phyloP scores from a whole-genome alignment of 2,888 invertebrate species.

The Spialia ferax region DNA sequence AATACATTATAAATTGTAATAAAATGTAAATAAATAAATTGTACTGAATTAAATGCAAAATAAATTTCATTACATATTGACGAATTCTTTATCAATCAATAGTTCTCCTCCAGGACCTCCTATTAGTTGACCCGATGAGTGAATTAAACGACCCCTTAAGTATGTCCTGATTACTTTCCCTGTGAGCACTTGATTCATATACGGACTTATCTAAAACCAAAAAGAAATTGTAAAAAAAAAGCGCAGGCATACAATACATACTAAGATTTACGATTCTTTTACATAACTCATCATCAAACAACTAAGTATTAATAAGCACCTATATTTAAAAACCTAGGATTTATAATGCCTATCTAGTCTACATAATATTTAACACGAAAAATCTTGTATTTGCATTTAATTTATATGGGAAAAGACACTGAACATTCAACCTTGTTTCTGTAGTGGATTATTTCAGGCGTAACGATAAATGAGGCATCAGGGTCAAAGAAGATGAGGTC shows the following conservation, averaged over 20 bases:
- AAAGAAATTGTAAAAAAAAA: not conserved
- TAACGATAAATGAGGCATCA: conserved; percentile 86
- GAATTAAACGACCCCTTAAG: conserved; percentile 88
- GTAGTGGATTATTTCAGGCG: conserved; percentile 85
- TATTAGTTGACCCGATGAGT: conserved; percentile 69
- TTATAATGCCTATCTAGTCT: no score
- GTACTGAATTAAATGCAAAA: no score
- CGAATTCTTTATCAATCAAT: conserved; percentile 57
- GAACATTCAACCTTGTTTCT: conserved; percentile 87
- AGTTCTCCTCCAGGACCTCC: conserved; percentile 77
- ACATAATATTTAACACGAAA: not conserved
- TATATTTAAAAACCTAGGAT: no score
- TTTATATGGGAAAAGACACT: not conserved
- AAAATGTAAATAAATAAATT: no score
- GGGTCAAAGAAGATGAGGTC: conserved; percentile 92
- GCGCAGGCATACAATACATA: not conserved
- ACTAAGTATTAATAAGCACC: no score
- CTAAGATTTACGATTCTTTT: no score
- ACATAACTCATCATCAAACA: no score
- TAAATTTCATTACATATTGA: conserved; percentile 11
- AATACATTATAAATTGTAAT: no score
- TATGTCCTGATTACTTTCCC: conserved; percentile 89
- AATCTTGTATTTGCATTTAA: not conserved
- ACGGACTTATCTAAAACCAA: conserved; percentile 87
- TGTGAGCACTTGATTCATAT: conserved; percentile 86